A percentile compares a stretch with the other conserved stretches of the same genome.
Conservation (phyloP, 2,797 vertebrate species). For the Dromococcyx pavoninus region DNA sequence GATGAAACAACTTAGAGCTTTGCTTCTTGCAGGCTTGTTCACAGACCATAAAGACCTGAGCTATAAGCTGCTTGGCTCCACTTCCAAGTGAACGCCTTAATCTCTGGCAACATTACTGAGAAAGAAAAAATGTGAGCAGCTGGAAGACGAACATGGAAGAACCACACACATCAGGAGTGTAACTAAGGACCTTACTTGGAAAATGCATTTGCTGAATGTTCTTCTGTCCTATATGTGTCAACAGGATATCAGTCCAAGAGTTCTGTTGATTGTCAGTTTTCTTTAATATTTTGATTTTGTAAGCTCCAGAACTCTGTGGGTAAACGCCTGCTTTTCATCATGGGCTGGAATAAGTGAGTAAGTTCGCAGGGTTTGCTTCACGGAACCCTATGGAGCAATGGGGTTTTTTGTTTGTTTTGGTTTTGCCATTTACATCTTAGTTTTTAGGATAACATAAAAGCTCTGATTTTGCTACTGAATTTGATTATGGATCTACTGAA, state of each 20-base stretch:
- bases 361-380: neutral
- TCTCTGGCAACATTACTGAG: neutral
- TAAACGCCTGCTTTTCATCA: neutral
- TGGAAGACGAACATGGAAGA: neutral
- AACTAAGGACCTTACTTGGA: neutral
- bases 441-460: neutral
- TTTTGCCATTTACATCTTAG: neutral
- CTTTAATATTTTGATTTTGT: neutral
- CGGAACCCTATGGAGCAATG: neutral
- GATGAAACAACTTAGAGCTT: neutral
- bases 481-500: neutral
- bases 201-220: neutral
- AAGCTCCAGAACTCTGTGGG: neutral
- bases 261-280: neutral
- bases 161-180: neutral
- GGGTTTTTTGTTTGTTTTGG: neutral
- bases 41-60: neutral
- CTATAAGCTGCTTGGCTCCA: neutral
- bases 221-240: neutral
- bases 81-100: neutral
- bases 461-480: neutral
- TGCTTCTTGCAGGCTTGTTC: neutral
- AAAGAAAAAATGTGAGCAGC: neutral
- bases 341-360: neutral
- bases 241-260: neutral